Base-by-base conservation (phyloP, 2,797 vertebrate species). In the Neoniphon sammara region DNA sequence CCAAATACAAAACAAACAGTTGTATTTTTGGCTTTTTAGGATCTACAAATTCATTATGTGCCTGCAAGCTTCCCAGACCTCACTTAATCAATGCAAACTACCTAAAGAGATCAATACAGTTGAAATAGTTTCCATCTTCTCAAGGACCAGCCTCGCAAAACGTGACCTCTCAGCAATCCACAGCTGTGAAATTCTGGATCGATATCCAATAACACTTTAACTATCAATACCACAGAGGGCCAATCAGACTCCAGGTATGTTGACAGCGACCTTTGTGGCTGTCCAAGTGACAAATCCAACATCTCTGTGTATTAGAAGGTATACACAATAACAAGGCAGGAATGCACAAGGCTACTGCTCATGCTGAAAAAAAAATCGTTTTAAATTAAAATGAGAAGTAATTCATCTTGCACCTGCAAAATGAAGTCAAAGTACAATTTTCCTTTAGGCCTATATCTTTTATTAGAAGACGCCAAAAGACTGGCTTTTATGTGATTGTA, bases 111-210 rank as follows among this genome's bases (percentile, higher is more conserved):
- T 81, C 69, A 63, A 76, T 82, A 14, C 20, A 8, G 7, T 0
- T 59, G 39, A 55, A 55, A 9, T 15, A 31, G 2, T 55, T 17
- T 31, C 9, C 55, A 72, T 75, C 17, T 66, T 72, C 10, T 68
- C 27, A 44, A 59, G 30, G 39, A 36, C 21, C 17, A 14, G 27
- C 64, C 56, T 80, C 73, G 62, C 71, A 64, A 60, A 59, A 46
- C 17, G 56, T 54, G 9, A 75, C 70, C 67, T 72, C 31, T 2
- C 12, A 9, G n/a, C 36, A 30, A 42, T 42, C 80, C 70, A 81
- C 76, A 62, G 64, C 57, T 36, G n/a, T 47, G 42, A 39, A 27
- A 75, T 55, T 20, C 1, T 27, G 23, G 60, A 88, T 91, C 75
- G 9, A 88, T 85, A 65, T 78, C 66, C 54, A 70, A 68, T 83